phyloP scores from a whole-genome alignment of 2,797 vertebrate genomes.

The Arctocebus calabarensis region DNA sequence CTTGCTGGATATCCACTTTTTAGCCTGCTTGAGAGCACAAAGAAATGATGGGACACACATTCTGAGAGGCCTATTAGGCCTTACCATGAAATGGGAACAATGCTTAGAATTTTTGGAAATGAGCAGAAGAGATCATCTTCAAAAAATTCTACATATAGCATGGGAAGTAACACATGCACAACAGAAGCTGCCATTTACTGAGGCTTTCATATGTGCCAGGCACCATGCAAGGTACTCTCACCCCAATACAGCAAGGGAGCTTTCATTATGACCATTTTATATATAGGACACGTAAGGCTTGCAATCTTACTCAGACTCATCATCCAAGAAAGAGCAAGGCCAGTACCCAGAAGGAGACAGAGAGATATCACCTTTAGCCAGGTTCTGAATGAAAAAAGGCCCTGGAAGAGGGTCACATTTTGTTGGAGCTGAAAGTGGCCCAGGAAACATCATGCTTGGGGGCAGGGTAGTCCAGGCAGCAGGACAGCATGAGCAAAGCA shows the following conservation, averaged over 20 bases:
- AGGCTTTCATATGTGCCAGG: neutral
- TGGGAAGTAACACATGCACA: neutral
- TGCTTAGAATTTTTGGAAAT: neutral
- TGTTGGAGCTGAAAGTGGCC: neutral
- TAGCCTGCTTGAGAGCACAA: neutral
- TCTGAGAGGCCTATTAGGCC: neutral
- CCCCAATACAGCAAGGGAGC: neutral
- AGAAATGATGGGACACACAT: neutral
- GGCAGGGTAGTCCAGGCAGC: neutral
- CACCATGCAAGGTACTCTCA: neutral
- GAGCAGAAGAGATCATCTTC: neutral
- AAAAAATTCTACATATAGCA: neutral
- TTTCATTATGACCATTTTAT: neutral
- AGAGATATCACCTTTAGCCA: slow-evolving; percentile 3
- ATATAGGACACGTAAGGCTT: neutral
- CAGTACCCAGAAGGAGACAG: neutral
- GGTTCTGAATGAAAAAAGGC: neutral
- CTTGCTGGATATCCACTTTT: neutral
- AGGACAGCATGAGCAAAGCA: neutral
- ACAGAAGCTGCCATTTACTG: neutral
- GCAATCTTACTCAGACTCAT: neutral
- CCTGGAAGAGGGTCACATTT: neutral
- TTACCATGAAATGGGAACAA: neutral
- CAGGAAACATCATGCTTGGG: neutral
- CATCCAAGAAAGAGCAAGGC: neutral